phyloP scores from a whole-genome alignment of 2,113 vertebrate genomes.

The Cyphomyrus discorhynchus region DNA sequence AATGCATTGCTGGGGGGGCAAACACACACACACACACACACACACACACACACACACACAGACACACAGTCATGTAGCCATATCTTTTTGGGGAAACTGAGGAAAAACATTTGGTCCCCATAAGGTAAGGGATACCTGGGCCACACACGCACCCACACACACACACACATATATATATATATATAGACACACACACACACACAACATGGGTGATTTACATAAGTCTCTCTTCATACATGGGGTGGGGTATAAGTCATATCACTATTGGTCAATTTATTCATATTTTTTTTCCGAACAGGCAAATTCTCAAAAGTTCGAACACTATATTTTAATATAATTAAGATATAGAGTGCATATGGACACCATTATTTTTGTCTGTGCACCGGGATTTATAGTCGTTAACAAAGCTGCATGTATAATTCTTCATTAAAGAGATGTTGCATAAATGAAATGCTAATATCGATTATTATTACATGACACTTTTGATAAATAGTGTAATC shows the following conservation, averaged over 20 bases:
- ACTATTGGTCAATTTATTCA: not conserved
- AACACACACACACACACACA: not conserved
- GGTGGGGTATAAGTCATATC: not conserved
- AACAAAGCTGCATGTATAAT: not conserved
- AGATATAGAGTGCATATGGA: not conserved
- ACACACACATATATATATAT: no score
- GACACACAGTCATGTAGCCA: not conserved
- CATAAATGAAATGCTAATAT: not conserved
- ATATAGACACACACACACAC: not conserved
- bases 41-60: not conserved
- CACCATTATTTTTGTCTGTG: not conserved
- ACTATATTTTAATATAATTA: not conserved
- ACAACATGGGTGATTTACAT: not conserved
- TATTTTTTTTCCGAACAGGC: not conserved
- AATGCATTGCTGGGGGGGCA: not conserved
- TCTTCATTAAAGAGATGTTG: not conserved
- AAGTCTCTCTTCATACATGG: not conserved
- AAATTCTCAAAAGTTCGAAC: not conserved
- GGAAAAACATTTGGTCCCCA: no score
- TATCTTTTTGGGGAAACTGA: not conserved
- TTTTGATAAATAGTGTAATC: not conserved
- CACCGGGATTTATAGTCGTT: not conserved
- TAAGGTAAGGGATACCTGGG: no score
- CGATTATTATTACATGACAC: not conserved
- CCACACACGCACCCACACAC: no score